These are phyloP conservation scores for Deladenus siricidicola DNA, from an alignment of 2,888 invertebrate genomes.

Conservation along the genomic window DNA sequence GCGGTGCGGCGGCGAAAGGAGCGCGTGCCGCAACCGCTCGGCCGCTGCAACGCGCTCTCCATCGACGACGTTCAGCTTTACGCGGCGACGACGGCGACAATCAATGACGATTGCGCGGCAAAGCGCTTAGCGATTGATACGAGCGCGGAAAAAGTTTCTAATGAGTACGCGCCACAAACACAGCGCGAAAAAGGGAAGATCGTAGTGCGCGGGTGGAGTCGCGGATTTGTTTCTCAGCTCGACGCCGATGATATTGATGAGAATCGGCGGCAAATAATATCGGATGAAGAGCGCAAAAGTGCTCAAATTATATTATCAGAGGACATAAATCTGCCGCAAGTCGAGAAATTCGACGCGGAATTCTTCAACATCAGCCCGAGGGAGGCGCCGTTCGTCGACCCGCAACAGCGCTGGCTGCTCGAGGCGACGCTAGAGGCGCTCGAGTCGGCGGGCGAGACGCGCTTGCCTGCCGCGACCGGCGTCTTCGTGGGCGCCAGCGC, in stretches of 20 bases:
- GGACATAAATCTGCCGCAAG: neutral
- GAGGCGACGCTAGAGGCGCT: conserved; percentile 81
- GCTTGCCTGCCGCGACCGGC: conserved; percentile 76
- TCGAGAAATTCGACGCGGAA: conserved; percentile 51
- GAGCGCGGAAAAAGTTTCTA: neutral
- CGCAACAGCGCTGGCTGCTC: conserved; percentile 76
- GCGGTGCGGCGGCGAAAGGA: too few relatives aligned
- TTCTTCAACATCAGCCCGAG: conserved; percentile 53
- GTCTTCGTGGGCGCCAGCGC: conserved; percentile 75
- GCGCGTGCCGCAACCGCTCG: too few relatives aligned
- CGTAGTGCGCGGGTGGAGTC: neutral
- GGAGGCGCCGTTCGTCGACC: conserved; percentile 68
- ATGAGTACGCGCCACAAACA: neutral
- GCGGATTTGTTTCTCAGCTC: neutral
- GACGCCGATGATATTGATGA: too few relatives aligned
- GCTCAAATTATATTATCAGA: too few relatives aligned
- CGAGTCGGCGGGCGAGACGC: conserved; percentile 58
- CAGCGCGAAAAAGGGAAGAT: too few relatives aligned
- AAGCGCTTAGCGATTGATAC: too few relatives aligned
- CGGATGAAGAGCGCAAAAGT: too few relatives aligned
- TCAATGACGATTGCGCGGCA: neutral
- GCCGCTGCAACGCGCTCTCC: neutral
- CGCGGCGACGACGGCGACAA: neutral
- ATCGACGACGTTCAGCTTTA: neutral
- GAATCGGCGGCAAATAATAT: too few relatives aligned